Evolutionary conservation across 2,888 invertebrate species (phyloP), one percentile per base, ranked within the genome.

Genomic region (Stratiomys singularior): DNA sequence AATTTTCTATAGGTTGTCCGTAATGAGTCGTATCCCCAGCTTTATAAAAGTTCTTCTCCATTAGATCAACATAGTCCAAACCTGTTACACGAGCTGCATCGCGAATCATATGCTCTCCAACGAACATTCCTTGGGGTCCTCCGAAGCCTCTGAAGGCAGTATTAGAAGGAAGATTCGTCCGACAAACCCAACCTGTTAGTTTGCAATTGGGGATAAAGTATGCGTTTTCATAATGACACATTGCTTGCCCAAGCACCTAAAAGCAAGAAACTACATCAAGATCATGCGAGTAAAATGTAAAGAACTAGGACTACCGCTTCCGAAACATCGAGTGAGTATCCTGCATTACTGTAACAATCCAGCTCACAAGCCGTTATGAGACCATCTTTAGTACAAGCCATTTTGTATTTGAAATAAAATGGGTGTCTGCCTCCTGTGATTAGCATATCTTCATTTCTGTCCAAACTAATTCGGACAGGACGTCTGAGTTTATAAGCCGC

Each of bases 81-180:
- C 90, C 89, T 25, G 96, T 87, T 82, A 89, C 90, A 44, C 89
- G 89, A 0, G 97, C 96, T n/a, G 96, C 89, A 80, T 95, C 92
- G 80, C 93, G 89, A 47, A 95, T 90, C 82, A 95, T 92, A 81
- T 89, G 91, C 87, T 97, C 97, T 0, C 91, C 93, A 1, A 93
- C 91, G 84, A 94, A 93, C 96, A 96, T 96, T 37, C 94, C 96
- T 84, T 97, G 97, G 0, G 97, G 97, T 0, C 93, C 96, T 5
- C 97, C 97, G 83, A 97, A 97, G 1, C 96, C 96, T 82, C 98
- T 89, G 84, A 97, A 98, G 0, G 98, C 98, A 0, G 97, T 98
- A 84, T 96, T 96, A 0, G 96, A 96, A 0, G 96, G 93, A 72
- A 96, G 86, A 88, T 98, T 97, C 0, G 98, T 98, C 87, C 91